Base-by-base conservation (phyloP, 1,140 invertebrate genomes). In the Brachionus asplanchnoidis region DNA sequence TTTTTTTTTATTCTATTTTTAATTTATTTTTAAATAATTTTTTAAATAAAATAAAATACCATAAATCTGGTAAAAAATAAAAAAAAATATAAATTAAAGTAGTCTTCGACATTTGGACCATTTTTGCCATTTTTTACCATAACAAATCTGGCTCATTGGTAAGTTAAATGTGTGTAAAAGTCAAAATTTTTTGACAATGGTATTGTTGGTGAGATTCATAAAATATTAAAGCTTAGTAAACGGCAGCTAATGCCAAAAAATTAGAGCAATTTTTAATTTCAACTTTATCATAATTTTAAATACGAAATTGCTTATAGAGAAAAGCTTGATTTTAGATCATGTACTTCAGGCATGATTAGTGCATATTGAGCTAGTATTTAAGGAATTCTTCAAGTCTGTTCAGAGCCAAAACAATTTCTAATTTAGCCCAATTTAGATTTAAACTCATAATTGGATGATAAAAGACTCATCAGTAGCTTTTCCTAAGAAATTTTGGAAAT, bases 401-500 rank as follows among this genome's bases (percentile, higher is more conserved):
- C 32, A 32, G 26, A 68, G 66, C 66, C 32, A 32, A 68, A 68
- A n/a, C 66, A 68, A 68, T 32, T 68, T 78, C 46, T 23, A 46
- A 78, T n/a, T 46, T 73, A 17, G 23, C 17, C 42, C 36, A 20
- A 60, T 60, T 60, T 60, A 60, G 53, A 60, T 60, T 60, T 73
- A 23, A 8, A 60, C 53, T 20, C n/a, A 26, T 60, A 9, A 80
- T 82, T 68, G 50, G 60, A 82, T 68, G 79, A 28, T 46, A 44
- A 60, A 65, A 50, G 50, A 28, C 26, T 77, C 73, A 77, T 50
- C 42, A 50, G 23, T 23, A 20, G 73, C 17, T 8, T 82, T 82
- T 82, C 79, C 79, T 9, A 82, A 82, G 32, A 60, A 68, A 82
- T 82, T 65, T 68, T 82, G 79, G 79, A 82, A 82, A 68, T 65